These are phyloP conservation scores for Glareola pratincola DNA, from an alignment of 2,113 vertebrate genomes.

Conservation along the genomic window DNA sequence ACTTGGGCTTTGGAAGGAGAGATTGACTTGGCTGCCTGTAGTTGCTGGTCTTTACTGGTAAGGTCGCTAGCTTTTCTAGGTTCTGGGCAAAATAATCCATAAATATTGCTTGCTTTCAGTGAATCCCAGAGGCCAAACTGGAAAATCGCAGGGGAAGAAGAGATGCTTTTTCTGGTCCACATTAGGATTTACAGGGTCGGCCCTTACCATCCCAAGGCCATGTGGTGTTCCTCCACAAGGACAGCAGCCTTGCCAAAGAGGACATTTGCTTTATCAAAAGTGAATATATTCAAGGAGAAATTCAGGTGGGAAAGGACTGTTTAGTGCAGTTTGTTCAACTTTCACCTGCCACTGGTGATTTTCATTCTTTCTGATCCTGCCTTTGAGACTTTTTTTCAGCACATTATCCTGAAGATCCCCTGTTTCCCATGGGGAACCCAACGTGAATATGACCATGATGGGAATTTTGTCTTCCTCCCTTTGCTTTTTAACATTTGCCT, in stretches of 20 bases:
- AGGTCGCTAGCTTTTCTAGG: neutral
- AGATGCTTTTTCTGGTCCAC: neutral
- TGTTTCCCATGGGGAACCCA: neutral
- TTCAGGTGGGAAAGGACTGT: neutral
- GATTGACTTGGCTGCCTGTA: neutral
- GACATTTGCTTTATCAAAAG: neutral
- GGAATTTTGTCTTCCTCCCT: neutral
- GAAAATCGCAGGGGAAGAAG: neutral
- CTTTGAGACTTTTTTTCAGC: neutral
- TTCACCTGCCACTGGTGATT: neutral
- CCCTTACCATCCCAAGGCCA: neutral
- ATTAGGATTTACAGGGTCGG: neutral
- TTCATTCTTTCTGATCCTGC: neutral
- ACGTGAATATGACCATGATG: accelerated
- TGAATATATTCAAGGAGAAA: neutral
- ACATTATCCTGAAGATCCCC: neutral
- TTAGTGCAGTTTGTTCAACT: neutral
- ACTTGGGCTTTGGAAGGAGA: neutral
- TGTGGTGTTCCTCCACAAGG: neutral
- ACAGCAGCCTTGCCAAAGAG: neutral
- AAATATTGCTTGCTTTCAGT: neutral
- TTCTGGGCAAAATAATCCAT: neutral
- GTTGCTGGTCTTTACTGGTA: neutral
- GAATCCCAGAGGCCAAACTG: neutral
- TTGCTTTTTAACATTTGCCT: neutral